Evolutionary conservation across 2,888 invertebrate genomes (phyloP), one percentile per base, ranked within the genome.

Genomic region (Bhutanitis thaidina): DNA sequence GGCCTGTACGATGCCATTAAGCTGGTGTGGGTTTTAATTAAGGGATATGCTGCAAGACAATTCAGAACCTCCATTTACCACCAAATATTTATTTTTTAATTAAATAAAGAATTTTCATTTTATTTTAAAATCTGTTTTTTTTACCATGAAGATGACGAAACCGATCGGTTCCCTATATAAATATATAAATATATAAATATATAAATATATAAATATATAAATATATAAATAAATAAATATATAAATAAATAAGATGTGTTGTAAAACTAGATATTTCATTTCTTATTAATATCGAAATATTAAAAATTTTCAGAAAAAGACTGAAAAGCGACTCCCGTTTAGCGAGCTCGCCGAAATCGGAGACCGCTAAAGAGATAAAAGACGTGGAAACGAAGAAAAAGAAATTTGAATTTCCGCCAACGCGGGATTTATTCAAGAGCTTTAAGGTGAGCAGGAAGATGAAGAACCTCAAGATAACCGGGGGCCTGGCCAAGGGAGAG

Each of bases 261-360:
- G n/a, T n/a, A n/a, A 20, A 4, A 20, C 5, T 20, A 4, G 20
- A 20, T n/a, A n/a, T n/a, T n/a, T n/a, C n/a, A n/a, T n/a, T n/a
- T n/a, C n/a, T n/a, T n/a, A n/a, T n/a, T n/a, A n/a, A n/a, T n/a
- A n/a, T n/a, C n/a, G n/a, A n/a, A 20, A 20, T 20, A 3, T 20
- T 5, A 20, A 3, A 20, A n/a, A n/a, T n/a, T 48, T 57, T 7
- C 65, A 85, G 85, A 54, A 90, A 89, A 72, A 75, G 90, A 47
- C 77, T 90, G 56, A 90, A 90, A 70, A 90, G 90, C 70, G 90
- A 90, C 64, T 88, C 90, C 0, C 83, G 87, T 56, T 57, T 80
- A 52, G 62, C 67, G 16, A 67, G 67, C 53, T 77, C 81, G 0
- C 78, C 82, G 0, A 87, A 88, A 64, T 79, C 80, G 0, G 85